phyloP scores from a whole-genome alignment of 2,888 invertebrate genomes.

The Clepsis dumicolana region DNA sequence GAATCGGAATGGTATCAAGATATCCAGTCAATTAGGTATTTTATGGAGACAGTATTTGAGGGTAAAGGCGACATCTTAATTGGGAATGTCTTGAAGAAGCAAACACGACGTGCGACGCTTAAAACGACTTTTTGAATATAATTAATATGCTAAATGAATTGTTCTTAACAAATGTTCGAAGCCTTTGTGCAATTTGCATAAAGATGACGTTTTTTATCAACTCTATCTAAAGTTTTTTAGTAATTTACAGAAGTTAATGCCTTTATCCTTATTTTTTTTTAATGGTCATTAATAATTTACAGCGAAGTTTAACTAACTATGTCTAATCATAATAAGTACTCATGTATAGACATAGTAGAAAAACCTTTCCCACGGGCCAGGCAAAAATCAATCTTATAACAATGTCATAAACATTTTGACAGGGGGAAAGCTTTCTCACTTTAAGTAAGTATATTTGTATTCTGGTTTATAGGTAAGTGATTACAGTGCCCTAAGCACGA shows the following conservation, averaged over 20 bases:
- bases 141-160: conserved; percentile 11
- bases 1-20: conserved; percentile 31
- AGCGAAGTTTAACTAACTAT: too few relatives aligned
- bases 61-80: conserved; percentile 39
- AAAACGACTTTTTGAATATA: conserved; percentile 1
- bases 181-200: neutral
- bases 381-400: too few relatives aligned
- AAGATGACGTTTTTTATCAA: neutral
- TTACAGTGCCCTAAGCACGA: too few relatives aligned
- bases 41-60: conserved; percentile 26
- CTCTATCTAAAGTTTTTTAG: neutral
- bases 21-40: conserved; percentile 29
- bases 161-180: neutral
- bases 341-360: too few relatives aligned
- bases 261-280: too few relatives aligned
- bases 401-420: too few relatives aligned
- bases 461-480: too few relatives aligned
- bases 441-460: too few relatives aligned
- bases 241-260: neutral
- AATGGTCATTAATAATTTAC: too few relatives aligned
- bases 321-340: too few relatives aligned
- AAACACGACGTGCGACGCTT: conserved; percentile 15
- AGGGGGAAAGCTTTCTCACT: too few relatives aligned
- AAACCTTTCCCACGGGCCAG: too few relatives aligned
- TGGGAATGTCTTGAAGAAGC: conserved; percentile 9